These are phyloP conservation scores for Meganola albula DNA, from an alignment of 2,888 invertebrate genomes.

Conservation along the genomic window DNA sequence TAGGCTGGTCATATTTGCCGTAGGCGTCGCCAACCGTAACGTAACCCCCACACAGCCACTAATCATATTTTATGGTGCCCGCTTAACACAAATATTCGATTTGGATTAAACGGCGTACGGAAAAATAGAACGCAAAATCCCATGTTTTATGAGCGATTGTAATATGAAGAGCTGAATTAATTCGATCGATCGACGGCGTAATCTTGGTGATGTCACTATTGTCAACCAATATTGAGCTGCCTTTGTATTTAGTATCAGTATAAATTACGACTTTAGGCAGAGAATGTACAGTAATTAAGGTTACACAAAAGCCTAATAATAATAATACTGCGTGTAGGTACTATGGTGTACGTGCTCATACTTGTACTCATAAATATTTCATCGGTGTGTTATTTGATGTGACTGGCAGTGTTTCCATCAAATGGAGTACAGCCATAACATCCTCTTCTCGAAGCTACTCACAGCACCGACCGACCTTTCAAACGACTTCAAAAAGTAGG, in stretches of 20 bases:
- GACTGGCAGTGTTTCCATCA: too few species aligned
- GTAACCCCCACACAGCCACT: constrained; percentile 52
- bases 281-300: too few species aligned
- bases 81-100: constrained; percentile 58
- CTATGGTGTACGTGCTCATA: too few species aligned
- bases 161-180: constrained; percentile 25
- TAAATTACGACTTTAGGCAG: constrained; percentile 12
- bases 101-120: constrained; percentile 54
- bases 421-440: too few species aligned
- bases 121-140: constrained; percentile 31
- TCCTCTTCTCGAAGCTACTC: too few species aligned
- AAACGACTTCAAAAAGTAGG: too few species aligned
- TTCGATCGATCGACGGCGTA: constrained; percentile 19
- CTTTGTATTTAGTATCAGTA: too few species aligned
- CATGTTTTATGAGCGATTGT: constrained; percentile 27
- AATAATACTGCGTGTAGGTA: too few species aligned
- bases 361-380: too few species aligned
- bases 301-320: constrained; percentile 6
- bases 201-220: constrained; percentile 17
- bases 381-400: too few species aligned
- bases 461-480: too few species aligned
- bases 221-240: constrained; percentile 15
- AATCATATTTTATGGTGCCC: constrained; percentile 71
- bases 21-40: constrained; percentile 46
- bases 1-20: constrained; percentile 52